A percentile compares a stretch with the other conserved stretches of the same genome.
Evolutionary conservation across 2,113 vertebrate genomes (phyloP).

Genomic region (Gorilla gorilla): DNA sequence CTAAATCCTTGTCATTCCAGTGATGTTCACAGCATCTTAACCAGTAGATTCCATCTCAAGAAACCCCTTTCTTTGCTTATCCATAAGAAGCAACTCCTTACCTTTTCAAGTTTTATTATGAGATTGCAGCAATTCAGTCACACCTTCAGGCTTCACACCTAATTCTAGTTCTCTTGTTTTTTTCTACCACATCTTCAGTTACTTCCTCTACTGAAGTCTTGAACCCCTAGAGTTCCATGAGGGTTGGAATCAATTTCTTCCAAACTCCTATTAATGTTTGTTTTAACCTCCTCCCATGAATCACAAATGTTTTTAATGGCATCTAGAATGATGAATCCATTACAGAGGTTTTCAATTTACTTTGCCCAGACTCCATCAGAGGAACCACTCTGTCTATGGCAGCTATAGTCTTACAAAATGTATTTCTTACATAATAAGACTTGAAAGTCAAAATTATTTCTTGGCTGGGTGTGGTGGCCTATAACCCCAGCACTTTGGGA

Average conservation of each 20-base stretch:
- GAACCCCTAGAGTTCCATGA: neutral
- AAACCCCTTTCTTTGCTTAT: neutral
- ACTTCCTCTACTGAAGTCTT: neutral
- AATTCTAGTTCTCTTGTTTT: neutral
- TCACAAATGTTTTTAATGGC: neutral
- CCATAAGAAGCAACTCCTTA: neutral
- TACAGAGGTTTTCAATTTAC: neutral
- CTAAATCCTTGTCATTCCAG: neutral
- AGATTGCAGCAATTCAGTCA: neutral
- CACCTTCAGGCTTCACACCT: neutral
- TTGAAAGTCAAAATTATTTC: neutral
- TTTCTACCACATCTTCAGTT: neutral
- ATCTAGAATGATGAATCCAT: neutral
- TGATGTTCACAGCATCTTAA: neutral
- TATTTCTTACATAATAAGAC: neutral
- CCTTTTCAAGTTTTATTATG: neutral
- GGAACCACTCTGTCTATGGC: neutral
- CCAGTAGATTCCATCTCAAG: neutral
- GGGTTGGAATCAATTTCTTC: neutral
- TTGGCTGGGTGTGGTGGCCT: no score
- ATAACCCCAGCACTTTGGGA: no score
- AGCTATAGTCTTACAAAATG: neutral
- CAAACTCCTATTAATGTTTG: neutral
- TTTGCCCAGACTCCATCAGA: no score
- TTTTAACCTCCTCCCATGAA: neutral